Conservation (phyloP, 1,140 invertebrate species). For the Cyrtorhinus lividipennis region DNA sequence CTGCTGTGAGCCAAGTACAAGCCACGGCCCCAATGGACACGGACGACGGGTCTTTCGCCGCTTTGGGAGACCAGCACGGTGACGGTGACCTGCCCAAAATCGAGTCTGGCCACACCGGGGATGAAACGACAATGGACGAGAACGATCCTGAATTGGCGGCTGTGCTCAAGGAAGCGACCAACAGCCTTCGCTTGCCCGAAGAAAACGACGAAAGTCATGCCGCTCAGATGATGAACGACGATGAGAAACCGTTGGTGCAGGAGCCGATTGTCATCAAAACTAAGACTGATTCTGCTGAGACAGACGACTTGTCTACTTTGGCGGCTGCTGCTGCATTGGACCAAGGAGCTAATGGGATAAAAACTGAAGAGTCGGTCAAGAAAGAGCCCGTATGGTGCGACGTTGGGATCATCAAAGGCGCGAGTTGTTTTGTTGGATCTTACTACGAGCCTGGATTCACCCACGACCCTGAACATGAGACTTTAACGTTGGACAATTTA, state of each 20-base stretch:
- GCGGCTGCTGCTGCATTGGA: conserved; percentile 40
- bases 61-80: neutral
- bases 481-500: conserved; percentile 24
- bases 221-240: neutral
- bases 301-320: conserved; percentile 42
- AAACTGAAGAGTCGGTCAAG: conserved; percentile 20
- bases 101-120: neutral
- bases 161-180: neutral
- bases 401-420: conserved; percentile 46
- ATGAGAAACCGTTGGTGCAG: neutral
- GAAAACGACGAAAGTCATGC: neutral
- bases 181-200: neutral
- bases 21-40: neutral
- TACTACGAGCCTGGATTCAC: conserved; percentile 28
- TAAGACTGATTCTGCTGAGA: neutral
- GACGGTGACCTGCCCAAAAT: neutral
- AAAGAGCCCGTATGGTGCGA: conserved; percentile 42
- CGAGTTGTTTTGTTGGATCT: conserved; percentile 36
- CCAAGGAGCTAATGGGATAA: conserved; percentile 24
- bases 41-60: neutral
- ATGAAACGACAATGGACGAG: neutral
- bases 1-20: neutral
- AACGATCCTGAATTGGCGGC: conserved; percentile 1
- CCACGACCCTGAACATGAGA: conserved; percentile 25
- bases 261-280: neutral